A percentile compares a stretch with the other conserved stretches of the same genome.
These are phyloP conservation scores for Celastrina argiolus DNA, from an alignment of 2,888 invertebrate species.

Conservation along the genomic window DNA sequence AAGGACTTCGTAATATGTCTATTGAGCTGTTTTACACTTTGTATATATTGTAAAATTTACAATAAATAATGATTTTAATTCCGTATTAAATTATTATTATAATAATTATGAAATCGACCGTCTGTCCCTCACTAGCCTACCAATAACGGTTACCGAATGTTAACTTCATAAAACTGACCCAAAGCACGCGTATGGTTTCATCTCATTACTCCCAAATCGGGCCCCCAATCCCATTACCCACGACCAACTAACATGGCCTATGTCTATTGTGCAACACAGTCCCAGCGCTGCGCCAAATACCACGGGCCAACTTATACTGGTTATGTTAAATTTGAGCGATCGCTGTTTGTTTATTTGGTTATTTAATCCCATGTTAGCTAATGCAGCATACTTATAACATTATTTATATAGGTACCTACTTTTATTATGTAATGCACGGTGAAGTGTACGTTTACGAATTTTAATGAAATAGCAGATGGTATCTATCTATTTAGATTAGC, in stretches of 20 bases:
- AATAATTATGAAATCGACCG: too few species aligned
- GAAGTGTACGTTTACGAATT: too few species aligned
- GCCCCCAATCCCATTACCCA: conserved; percentile 21
- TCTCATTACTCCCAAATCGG: conserved; percentile 23
- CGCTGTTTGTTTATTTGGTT: background rate
- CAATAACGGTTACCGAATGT: background rate
- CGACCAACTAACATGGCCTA: background rate
- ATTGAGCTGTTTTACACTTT: too few species aligned
- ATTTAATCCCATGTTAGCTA: background rate
- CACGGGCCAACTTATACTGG: background rate
- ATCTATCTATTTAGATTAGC: too few species aligned
- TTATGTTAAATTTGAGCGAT: background rate
- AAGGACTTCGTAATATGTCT: too few species aligned
- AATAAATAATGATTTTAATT: too few species aligned
- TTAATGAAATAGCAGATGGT: too few species aligned
- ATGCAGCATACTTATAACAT: background rate
- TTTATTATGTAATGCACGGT: too few species aligned
- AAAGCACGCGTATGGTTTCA: conserved; percentile 4
- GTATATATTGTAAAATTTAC: too few species aligned
- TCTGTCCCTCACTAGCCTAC: too few species aligned
- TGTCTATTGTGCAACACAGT: background rate
- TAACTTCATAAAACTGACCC: background rate
- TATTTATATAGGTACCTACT: too few species aligned
- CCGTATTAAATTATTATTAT: too few species aligned
- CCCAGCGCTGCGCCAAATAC: background rate